A percentile compares a stretch with the other conserved stretches of the same genome.
phyloP scores from a whole-genome alignment of 2,113 vertebrate genomes.

The Strix aluco region DNA sequence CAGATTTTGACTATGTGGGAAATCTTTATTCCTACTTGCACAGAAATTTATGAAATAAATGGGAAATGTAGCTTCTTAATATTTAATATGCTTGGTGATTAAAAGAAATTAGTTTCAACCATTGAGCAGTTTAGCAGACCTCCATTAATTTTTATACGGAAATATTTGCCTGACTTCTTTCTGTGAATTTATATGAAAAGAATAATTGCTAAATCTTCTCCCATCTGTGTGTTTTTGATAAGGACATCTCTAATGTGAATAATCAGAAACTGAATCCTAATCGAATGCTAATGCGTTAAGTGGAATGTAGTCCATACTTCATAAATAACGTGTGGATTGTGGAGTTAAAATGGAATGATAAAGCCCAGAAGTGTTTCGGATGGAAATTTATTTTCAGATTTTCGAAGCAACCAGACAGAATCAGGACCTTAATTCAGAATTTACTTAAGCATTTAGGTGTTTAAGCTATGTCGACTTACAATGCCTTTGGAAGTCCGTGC shows the following conservation, averaged over 20 bases:
- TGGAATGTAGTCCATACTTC: neutral
- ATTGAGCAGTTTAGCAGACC: conserved; percentile 27
- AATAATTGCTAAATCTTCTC: conserved; percentile 12
- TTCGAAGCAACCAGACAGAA: neutral
- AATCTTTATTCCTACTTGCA: neutral
- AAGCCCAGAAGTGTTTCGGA: neutral
- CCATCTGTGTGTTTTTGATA: neutral
- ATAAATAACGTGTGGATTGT: neutral
- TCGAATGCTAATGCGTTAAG: neutral
- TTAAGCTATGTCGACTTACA: neutral
- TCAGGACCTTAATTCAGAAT: neutral
- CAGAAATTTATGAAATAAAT: conserved; percentile 3
- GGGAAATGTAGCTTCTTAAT: conserved; percentile 20
- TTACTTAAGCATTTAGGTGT: neutral
- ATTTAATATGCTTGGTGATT: conserved; percentile 43
- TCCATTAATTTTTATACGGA: conserved; percentile 32
- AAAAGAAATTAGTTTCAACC: conserved; percentile 39
- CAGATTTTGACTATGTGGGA: neutral
- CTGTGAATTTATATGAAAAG: neutral
- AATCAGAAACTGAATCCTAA: conserved; percentile 19
- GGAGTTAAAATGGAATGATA: neutral
- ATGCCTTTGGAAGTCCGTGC: neutral
- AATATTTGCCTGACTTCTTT: conserved; percentile 27
- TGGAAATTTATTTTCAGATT: neutral
- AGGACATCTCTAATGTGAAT: neutral